Evolutionary conservation across 1,140 invertebrate species (phyloP).

Genomic region (Delia radicum): DNA sequence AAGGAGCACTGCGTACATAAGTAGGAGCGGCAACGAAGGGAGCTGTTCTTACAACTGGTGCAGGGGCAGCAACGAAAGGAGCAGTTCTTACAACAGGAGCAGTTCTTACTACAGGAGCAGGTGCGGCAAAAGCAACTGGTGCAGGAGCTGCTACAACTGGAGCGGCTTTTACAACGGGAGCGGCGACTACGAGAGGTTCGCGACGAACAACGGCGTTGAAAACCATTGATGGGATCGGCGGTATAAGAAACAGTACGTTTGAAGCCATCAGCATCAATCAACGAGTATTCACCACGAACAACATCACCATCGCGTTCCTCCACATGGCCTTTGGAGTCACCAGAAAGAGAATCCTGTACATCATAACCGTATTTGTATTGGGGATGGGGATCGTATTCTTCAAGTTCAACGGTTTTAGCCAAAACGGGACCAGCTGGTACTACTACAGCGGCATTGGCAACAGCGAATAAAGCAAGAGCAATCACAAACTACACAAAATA

Average conservation of each 20-base stretch:
- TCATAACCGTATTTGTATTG: constrained; percentile 63
- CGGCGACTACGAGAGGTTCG: constrained; percentile 50
- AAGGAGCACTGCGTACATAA: background rate
- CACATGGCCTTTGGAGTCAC: constrained; percentile 64
- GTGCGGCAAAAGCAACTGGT: constrained; percentile 37
- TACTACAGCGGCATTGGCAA: constrained; percentile 24
- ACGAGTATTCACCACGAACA: constrained; percentile 58
- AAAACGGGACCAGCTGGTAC: constrained; percentile 35
- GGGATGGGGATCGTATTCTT: constrained; percentile 42
- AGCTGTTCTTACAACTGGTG: constrained; percentile 25
- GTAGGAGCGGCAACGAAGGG: constrained; percentile 38
- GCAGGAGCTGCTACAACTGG: constrained; percentile 38
- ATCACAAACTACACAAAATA: constrained; percentile 25
- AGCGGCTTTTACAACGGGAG: constrained; percentile 26
- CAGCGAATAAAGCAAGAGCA: constrained; percentile 26
- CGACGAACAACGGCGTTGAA: constrained; percentile 42
- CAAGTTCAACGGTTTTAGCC: constrained; percentile 27
- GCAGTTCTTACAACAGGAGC: constrained; percentile 29
- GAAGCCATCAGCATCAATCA: constrained; percentile 58
- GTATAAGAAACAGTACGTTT: constrained; percentile 43
- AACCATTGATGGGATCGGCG: constrained; percentile 40
- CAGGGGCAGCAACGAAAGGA: constrained; percentile 44
- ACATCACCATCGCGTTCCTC: constrained; percentile 59
- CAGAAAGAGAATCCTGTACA: constrained; percentile 63
- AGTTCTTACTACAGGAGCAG: constrained; percentile 42